Percentiles rank a stretch among this genome's conserved stretches.
Conservation (phyloP, 1,140 invertebrate species). For the Hylaeus volcanicus region DNA sequence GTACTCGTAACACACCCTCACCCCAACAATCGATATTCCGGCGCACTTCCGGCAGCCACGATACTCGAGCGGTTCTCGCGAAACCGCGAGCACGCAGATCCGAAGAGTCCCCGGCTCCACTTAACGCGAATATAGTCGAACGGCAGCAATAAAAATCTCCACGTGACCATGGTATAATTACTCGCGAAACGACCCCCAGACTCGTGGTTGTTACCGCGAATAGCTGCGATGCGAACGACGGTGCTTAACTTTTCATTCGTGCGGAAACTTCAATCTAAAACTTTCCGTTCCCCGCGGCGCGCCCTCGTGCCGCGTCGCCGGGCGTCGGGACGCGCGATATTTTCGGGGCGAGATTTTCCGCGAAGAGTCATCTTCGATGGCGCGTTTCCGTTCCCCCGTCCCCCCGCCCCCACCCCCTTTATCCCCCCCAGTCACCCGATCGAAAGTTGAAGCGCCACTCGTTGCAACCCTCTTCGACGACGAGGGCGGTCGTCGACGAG, state of each 20-base stretch:
- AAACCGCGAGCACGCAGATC: conserved; percentile 29
- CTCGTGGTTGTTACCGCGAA: conserved; percentile 54
- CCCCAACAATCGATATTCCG: neutral
- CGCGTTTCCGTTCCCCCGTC: conserved; percentile 36
- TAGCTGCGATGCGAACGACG: conserved; percentile 64
- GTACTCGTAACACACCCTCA: too few species aligned
- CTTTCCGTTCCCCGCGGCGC: neutral
- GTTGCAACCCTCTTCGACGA: conserved; percentile 16
- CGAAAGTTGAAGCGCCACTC: conserved; percentile 38
- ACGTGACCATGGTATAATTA: conserved; percentile 45
- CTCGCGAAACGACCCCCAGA: conserved; percentile 30
- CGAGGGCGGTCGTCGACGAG: conserved; percentile 13
- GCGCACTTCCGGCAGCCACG: neutral
- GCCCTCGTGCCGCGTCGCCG: neutral
- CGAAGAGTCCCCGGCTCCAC: conserved; percentile 4
- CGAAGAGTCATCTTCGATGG: conserved; percentile 30
- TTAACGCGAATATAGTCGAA: conserved; percentile 11
- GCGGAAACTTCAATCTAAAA: conserved; percentile 71
- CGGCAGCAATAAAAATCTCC: neutral
- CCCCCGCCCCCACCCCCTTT: too few species aligned
- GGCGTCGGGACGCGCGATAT: conserved; percentile 13
- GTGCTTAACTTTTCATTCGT: conserved; percentile 71
- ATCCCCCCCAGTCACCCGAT: conserved; percentile 3
- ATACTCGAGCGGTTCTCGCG: neutral
- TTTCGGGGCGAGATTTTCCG: conserved; percentile 40